These are phyloP conservation scores for Hypsopygia costalis DNA, from an alignment of 2,888 invertebrate genomes.

Conservation along the genomic window DNA sequence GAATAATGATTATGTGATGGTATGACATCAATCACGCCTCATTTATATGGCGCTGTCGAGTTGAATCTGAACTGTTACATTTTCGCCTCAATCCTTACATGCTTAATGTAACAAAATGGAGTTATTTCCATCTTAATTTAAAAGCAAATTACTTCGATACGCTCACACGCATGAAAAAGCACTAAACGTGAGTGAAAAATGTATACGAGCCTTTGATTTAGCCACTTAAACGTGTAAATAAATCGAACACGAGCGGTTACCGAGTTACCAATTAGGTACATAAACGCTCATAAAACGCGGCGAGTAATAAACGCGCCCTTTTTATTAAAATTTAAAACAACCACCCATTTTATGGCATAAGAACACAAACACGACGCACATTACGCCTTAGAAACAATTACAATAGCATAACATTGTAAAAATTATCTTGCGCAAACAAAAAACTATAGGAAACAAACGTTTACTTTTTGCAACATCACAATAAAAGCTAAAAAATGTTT, in stretches of 20 bases:
- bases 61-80: too few relatives aligned
- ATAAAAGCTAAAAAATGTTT: slow-evolving; percentile 44
- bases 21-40: too few relatives aligned
- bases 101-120: too few relatives aligned
- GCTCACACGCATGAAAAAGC: too few relatives aligned
- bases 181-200: too few relatives aligned
- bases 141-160: too few relatives aligned
- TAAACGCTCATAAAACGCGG: slow-evolving; percentile 7
- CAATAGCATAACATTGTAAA: slow-evolving; percentile 26
- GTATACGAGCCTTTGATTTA: too few relatives aligned
- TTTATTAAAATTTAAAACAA: slow-evolving; percentile 10
- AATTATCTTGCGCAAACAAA: slow-evolving; percentile 53
- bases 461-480: slow-evolving; percentile 53
- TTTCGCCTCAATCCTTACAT: too few relatives aligned
- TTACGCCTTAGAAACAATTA: slow-evolving; percentile 26
- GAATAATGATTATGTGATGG: too few relatives aligned
- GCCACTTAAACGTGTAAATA: slow-evolving; percentile 2
- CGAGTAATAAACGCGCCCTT: slow-evolving; percentile 7
- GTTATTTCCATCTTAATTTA: background rate
- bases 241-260: background rate
- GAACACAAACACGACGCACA: background rate
- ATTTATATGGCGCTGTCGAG: too few relatives aligned
- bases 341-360: slow-evolving; percentile 1
- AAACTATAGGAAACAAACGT: slow-evolving; percentile 42
- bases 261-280: too few relatives aligned